Conservation (phyloP, 2,888 invertebrate genomes). For the Actias luna region DNA sequence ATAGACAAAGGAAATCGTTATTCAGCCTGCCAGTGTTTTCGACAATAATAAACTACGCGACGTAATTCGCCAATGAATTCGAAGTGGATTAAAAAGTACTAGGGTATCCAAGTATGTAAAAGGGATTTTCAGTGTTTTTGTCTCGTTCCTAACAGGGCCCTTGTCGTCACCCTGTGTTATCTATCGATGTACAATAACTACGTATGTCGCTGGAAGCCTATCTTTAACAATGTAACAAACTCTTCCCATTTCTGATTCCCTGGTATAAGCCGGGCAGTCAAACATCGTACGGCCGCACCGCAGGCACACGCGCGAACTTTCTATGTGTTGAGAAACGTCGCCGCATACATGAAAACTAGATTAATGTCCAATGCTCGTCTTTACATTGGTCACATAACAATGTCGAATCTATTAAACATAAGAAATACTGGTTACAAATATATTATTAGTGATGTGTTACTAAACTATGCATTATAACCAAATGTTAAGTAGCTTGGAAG, state of each 20-base stretch:
- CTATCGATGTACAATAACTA: not conserved
- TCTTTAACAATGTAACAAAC: constrained; percentile 22
- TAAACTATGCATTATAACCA: too few species aligned
- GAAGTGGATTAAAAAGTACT: not conserved
- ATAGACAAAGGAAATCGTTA: constrained; percentile 27
- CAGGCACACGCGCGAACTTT: constrained; percentile 65
- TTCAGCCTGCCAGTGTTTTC: constrained; percentile 15
- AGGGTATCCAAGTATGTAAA: too few species aligned
- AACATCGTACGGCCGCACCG: constrained; percentile 77
- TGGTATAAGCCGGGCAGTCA: constrained; percentile 73
- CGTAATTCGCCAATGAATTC: not conserved
- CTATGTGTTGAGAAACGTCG: not conserved
- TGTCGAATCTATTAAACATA: not conserved
- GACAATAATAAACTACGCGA: not conserved
- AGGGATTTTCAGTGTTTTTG: not conserved
- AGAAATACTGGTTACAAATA: too few species aligned
- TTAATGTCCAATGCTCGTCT: not conserved
- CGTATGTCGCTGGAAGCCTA: not conserved
- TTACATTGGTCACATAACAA: too few species aligned
- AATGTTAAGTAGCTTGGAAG: too few species aligned
- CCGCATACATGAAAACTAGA: not conserved
- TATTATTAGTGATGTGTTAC: too few species aligned
- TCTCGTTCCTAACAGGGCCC: not conserved
- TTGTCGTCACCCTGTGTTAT: not conserved
- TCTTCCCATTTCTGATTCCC: constrained; percentile 49